These are phyloP conservation scores for Bucorvus abyssinicus DNA, from an alignment of 2,797 vertebrate genomes.

Conservation along the genomic window DNA sequence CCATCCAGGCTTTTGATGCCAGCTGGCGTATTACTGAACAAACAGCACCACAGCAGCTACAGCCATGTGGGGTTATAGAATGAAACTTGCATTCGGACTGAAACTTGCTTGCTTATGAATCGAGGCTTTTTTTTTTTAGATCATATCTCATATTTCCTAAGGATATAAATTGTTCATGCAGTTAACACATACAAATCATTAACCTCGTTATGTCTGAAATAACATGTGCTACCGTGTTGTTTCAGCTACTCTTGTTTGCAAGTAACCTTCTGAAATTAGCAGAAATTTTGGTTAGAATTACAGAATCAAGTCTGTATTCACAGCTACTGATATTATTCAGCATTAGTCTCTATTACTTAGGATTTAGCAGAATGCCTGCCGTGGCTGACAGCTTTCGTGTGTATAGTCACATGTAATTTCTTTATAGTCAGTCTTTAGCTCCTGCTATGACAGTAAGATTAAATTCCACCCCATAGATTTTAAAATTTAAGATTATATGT, in stretches of 20 bases:
- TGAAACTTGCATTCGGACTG: not conserved
- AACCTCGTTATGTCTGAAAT: not conserved
- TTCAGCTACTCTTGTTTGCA: not conserved
- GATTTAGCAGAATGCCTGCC: not conserved
- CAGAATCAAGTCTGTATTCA: not conserved
- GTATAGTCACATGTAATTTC: not conserved
- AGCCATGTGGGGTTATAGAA: not conserved
- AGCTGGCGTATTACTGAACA: not conserved
- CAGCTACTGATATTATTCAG: not conserved
- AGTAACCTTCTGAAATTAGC: not conserved
- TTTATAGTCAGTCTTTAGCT: not conserved
- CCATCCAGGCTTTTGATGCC: not conserved
- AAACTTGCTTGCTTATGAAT: not conserved
- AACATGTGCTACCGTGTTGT: accelerated
- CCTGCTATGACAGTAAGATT: not conserved
- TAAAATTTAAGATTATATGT: not conserved
- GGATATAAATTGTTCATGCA: not conserved
- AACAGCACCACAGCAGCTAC: not conserved
- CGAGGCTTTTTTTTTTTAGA: not conserved
- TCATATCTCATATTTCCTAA: not conserved
- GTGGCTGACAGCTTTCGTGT: not conserved
- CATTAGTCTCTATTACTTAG: not conserved
- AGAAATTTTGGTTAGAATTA: not conserved
- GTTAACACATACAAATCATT: not conserved
- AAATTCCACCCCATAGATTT: not conserved